Percentiles rank a stretch among this genome's conserved stretches.
phyloP scores from a whole-genome alignment of 2,113 vertebrate species.

The Helogale parvula region DNA sequence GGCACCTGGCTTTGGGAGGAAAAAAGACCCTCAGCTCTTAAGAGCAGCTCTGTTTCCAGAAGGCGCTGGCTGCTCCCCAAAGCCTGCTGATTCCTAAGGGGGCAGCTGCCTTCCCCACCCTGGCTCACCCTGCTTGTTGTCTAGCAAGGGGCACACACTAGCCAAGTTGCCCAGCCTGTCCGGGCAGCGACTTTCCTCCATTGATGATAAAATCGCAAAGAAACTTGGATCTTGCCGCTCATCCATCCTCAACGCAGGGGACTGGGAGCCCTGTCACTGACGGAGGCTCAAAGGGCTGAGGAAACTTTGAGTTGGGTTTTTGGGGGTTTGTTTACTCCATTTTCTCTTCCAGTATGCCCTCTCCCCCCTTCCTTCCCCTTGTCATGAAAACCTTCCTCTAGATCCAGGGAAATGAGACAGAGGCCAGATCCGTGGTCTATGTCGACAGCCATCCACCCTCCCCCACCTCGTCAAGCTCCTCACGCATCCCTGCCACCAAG shows the following conservation, averaged over 20 bases:
- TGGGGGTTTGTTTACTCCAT: background rate
- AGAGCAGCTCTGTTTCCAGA: background rate
- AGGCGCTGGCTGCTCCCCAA: background rate
- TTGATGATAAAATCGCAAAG: background rate
- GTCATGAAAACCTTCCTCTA: background rate
- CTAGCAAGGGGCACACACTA: background rate
- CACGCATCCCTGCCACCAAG: background rate
- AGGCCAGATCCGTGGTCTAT: background rate
- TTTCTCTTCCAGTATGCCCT: background rate
- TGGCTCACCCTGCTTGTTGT: accelerated
- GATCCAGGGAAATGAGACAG: background rate
- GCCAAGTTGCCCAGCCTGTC: accelerated
- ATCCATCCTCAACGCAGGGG: background rate
- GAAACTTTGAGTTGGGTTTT: background rate
- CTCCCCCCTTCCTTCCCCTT: background rate
- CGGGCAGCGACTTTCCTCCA: background rate
- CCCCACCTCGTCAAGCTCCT: background rate
- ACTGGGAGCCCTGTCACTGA: background rate
- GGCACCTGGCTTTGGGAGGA: background rate
- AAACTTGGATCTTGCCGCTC: background rate
- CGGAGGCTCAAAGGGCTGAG: background rate
- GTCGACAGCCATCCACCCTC: background rate
- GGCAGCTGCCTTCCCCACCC: background rate
- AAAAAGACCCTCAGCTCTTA: background rate
- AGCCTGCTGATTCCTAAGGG: background rate